Base-by-base conservation (phyloP, 2,797 vertebrate genomes). In the Chaenodraco wilsoni region DNA sequence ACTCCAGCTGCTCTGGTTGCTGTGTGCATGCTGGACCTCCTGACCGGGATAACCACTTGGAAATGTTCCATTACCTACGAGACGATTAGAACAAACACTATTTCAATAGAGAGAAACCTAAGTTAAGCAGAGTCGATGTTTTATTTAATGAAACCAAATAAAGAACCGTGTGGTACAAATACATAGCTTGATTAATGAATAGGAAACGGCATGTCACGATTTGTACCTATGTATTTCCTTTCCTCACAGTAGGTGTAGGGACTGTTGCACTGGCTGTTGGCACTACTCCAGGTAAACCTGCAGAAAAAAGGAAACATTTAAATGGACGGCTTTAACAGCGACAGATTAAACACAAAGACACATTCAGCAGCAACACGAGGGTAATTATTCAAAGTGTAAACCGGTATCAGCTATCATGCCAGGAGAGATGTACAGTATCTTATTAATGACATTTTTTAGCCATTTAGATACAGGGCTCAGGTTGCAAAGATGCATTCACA, bases 31-130 rank as follows among this genome's bases (percentile, higher is more conserved):
- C 83, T 95, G 96, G 76, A 78, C 86, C 4, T 97, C 95, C 76
- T 94, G 91, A 82, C 92, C 88, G 0, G 96, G 88, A 78, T 96
- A 98, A 76, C 91, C 90, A 51, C 86, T 95, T 23, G 95, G 88
- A 75, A 96, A 97, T 55, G 95, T 96, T 89, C 95, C 92, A 73
- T 97, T 97, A 83, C 96, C 98, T 99, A 66, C 4, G 11, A 73
- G 62, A 51, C 4, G 4, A 69, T 11, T 0, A 14, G 19, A 60
- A 19, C 4, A 60, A 70, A 75, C 46, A 9, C 13, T 65, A 9
- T 48, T 23, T 67, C 16, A 77, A 46, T 4, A 21, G 33, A 23
- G 1, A 54, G 14, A 16, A 14, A 40, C 33, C 6, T 14, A 3
- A 9, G 33, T 1, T 12, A 41, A 3, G 3, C 23, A 14, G 19